A percentile compares a stretch with the other conserved stretches of the same genome.
phyloP scores from a whole-genome alignment of 1,140 invertebrate genomes.

The Agraylea sexmaculata region DNA sequence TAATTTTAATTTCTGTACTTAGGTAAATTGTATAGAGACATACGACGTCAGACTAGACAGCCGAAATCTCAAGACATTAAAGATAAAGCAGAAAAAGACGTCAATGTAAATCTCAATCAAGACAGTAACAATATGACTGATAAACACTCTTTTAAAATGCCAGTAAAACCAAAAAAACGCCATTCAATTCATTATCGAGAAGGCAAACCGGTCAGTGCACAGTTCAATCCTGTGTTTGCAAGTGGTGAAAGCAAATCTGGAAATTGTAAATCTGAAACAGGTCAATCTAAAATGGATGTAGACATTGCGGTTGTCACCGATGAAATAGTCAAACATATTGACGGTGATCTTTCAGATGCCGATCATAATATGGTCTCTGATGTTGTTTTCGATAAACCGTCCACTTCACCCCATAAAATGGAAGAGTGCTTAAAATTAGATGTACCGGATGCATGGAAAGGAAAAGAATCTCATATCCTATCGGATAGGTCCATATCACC shows the following conservation, averaged over 20 bases:
- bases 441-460: constrained; percentile 18
- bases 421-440: constrained; percentile 15
- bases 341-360: background rate
- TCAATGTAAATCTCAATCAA: constrained; percentile 4
- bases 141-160: constrained; percentile 27
- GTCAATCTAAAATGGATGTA: constrained; percentile 17
- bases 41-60: constrained; percentile 32
- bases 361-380: background rate
- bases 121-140: constrained; percentile 10
- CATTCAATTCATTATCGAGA: constrained; percentile 18
- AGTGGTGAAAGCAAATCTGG: constrained; percentile 14
- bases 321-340: constrained; percentile 1
- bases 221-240: constrained; percentile 7
- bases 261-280: background rate
- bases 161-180: constrained; percentile 33
- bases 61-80: constrained; percentile 22
- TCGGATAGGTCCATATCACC: constrained; percentile 18
- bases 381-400: background rate
- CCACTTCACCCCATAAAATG: constrained; percentile 8
- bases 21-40: constrained; percentile 36
- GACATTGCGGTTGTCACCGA: constrained; percentile 17
- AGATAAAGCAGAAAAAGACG: constrained; percentile 25
- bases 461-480: constrained; percentile 13
- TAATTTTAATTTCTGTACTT: constrained; percentile 6
- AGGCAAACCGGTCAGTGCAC: constrained; percentile 12